Percentiles rank a stretch among this genome's conserved stretches.
Conservation (phyloP, 2,797 vertebrate genomes). For the Gobio occitaniae region DNA sequence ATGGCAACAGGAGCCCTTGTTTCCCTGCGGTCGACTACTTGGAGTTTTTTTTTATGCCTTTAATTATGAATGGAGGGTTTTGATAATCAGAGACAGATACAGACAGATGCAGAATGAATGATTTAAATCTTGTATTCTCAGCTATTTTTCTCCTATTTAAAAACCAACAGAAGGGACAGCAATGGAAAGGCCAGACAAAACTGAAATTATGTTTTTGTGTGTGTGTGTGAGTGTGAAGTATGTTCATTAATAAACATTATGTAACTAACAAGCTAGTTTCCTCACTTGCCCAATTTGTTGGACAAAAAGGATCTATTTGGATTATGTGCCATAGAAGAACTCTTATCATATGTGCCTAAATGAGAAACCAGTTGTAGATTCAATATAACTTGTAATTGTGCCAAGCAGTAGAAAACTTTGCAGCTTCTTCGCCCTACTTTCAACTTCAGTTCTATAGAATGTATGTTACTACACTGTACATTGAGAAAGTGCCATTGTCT, state of each 20-base stretch:
- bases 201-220: background rate
- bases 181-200: constrained; percentile 4
- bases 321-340: background rate
- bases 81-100: constrained; percentile 55
- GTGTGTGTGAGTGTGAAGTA: background rate
- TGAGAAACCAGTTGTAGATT: background rate
- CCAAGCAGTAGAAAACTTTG: background rate
- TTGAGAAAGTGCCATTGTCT: background rate
- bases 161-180: constrained; percentile 36
- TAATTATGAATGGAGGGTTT: constrained; percentile 61
- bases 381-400: background rate
- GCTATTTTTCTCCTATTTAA: background rate
- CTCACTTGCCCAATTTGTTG: background rate
- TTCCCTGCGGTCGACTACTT: constrained; percentile 48
- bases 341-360: background rate
- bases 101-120: constrained; percentile 36
- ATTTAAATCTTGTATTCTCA: constrained; percentile 22
- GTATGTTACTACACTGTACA: background rate
- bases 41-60: constrained; percentile 49
- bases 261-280: background rate
- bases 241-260: constrained; percentile 9
- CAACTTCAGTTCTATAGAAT: constrained; percentile 6
- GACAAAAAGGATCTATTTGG: background rate
- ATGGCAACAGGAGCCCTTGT: constrained; percentile 58
- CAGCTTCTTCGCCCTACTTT: constrained; percentile 1